Evolutionary conservation across 2,888 invertebrate genomes (phyloP).

Genomic region (Caenorhabditis becei): DNA sequence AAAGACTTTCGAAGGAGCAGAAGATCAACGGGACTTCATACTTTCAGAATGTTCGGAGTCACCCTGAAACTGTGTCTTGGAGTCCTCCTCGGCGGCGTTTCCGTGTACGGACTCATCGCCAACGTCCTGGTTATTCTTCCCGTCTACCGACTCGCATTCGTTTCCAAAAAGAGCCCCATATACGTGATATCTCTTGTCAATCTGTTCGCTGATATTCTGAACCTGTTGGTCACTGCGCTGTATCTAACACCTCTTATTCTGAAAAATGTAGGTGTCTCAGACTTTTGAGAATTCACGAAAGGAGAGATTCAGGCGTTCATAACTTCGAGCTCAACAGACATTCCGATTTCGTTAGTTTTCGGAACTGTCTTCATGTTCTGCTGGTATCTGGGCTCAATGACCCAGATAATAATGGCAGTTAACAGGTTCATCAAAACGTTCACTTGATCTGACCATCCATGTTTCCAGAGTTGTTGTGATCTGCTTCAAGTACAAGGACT

Average conservation of each 20-base stretch:
- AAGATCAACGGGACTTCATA: not conserved
- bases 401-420: slow-evolving; percentile 54
- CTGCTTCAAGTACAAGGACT: slow-evolving; percentile 17
- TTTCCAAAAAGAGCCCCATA: slow-evolving; percentile 35
- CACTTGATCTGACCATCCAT: not conserved
- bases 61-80: slow-evolving; percentile 38
- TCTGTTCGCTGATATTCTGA: slow-evolving; percentile 26
- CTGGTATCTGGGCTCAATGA: slow-evolving; percentile 59
- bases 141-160: slow-evolving; percentile 31
- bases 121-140: slow-evolving; percentile 31
- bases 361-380: slow-evolving; percentile 52
- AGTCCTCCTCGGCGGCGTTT: slow-evolving; percentile 25
- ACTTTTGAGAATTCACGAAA: not conserved
- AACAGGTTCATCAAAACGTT: slow-evolving; percentile 9
- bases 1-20: not conserved
- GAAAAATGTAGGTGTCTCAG: not conserved
- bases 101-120: slow-evolving; percentile 23
- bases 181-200: slow-evolving; percentile 46
- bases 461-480: slow-evolving; percentile 33
- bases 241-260: slow-evolving; percentile 27
- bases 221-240: slow-evolving; percentile 8
- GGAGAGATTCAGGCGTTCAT: not conserved
- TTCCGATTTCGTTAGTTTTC: slow-evolving; percentile 10
- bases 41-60: slow-evolving; percentile 13
- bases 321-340: slow-evolving; percentile 1